Evolutionary conservation across 2,888 invertebrate genomes (phyloP), one percentile per base, ranked within the genome.

Genomic region (Sipha maydis): DNA sequence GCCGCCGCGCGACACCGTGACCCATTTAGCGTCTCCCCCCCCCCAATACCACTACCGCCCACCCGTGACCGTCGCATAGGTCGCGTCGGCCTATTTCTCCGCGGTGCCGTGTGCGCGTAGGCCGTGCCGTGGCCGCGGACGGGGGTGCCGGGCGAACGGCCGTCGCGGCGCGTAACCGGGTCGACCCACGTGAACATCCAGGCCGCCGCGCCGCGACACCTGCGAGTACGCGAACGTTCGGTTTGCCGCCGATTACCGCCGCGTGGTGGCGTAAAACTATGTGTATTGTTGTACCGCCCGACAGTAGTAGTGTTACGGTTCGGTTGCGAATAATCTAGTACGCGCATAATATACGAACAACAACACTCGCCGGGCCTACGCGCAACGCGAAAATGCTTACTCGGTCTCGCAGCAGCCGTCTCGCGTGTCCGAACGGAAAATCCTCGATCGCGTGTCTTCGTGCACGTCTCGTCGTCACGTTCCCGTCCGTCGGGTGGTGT

Each of bases 121-220:
- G 25, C 21, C 69, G 54, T 11, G 48, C 34, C 75, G 75, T 28
- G 67, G n/a, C 3, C 14, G 28, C 14, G 71, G 28, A 17, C 71
- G 31, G 48, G 48, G 48, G 48, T 48, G 48, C 14, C 48, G 14
- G 48, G 28, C 14, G 17, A 28, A 31, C 77, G n/a, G 67, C 67
- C 67, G 25, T n/a, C 67, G 69, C 17, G n/a, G 11, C n/a, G 19
- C 28, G 28, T 80, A 54, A 73, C 56, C 73, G 11, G 56, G 56
- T 83, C 83, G 56, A 38, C 83, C 83, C 83, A 75, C 83, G 28
- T 7, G 28, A 19, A 54, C n/a, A n/a, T 75, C 83, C n/a, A 48
- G 71, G 48, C 48, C 48, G 48, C 73, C 38, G 31, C 14, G 4
- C 14, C 71, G 28, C 71, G 61, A 69, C 69, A 69, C 25, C 28